Conservation (phyloP, 2,113 vertebrate species). For the Semicossyphus pulcher region DNA sequence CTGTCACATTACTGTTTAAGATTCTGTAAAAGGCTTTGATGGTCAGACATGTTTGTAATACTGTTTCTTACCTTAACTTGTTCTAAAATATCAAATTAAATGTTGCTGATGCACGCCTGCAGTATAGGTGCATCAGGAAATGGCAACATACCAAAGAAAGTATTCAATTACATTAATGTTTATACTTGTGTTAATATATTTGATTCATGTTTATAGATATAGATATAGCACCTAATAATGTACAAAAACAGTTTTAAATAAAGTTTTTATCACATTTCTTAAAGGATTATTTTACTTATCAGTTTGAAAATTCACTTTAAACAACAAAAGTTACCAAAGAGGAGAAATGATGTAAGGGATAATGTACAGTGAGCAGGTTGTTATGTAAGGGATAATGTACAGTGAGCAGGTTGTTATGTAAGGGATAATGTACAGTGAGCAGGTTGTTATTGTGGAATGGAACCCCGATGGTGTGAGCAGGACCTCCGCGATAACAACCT, state of each 20-base stretch:
- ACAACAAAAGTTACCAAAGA: too few species aligned
- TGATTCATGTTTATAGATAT: neutral
- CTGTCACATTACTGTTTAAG: neutral
- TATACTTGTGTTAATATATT: neutral
- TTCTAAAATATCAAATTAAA: too few species aligned
- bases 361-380: too few species aligned
- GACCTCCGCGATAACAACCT: too few species aligned
- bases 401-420: too few species aligned
- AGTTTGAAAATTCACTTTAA: too few species aligned
- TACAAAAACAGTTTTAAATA: conserved; percentile 2
- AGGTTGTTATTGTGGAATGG: too few species aligned
- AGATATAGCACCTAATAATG: neutral
- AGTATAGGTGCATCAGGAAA: neutral
- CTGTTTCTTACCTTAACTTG: neutral
- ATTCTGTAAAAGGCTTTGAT: neutral
- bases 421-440: too few species aligned
- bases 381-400: too few species aligned
- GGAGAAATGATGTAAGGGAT: too few species aligned
- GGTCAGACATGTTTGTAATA: neutral
- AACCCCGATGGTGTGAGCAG: too few species aligned
- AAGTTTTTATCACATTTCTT: neutral
- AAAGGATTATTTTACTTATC: too few species aligned
- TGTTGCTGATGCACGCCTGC: neutral
- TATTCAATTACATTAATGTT: neutral
- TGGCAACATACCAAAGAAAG: neutral